Base-by-base conservation (phyloP, 2,113 vertebrate species). In the Grallaria varia region DNA sequence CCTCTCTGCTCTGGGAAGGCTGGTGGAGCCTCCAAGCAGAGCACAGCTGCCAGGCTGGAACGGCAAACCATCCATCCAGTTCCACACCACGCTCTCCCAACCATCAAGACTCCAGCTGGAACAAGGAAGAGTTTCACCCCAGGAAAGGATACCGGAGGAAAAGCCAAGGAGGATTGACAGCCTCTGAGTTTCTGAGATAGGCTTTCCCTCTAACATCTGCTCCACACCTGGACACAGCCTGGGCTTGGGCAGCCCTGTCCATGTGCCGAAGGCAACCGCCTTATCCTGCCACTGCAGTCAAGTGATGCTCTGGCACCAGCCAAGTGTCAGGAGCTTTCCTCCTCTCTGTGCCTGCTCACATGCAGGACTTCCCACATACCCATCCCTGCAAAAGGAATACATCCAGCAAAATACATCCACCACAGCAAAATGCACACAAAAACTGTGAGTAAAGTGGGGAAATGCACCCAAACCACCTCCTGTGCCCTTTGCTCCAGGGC, bases 181-280 rank as follows among this genome's bases (percentile, higher is more conserved):
- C 72, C 71, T 76, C 35, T 3, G 0, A 1, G 1, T 53, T 84
- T 53, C 72, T 23, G 63, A 62, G 76, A 66, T 45, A 2, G 4
- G 15, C 31, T 74, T 94, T 71, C 14, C 55, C 63, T 92, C 42
- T 60, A 62, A 49, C 87, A 92, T 49, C 84, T 95, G 95, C 86
- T 92, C 63, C 76, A 74, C 91, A 94, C n/a, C 86, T 62, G 89
- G 49, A 35, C 12, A 44, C 67, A 44, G 58, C 2, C 75, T 31
- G 75, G 49, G 4, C 27, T 59, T 4, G 33, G 72, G 72, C 77
- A 83, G 60, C 28, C n/a, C 66, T n/a, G 14, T 68, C 37, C 63
- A 22, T 10, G 24, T 53, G 64, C 81, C 7, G 4, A 9, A n/a
- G 40, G 52, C 31, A 50, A 62, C 44, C 2, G 2, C 49, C 6